Percentiles rank a stretch among this genome's conserved stretches.
These are phyloP conservation scores for Temnothorax unifasciatus DNA, from an alignment of 2,888 invertebrate genomes.

Conservation along the genomic window DNA sequence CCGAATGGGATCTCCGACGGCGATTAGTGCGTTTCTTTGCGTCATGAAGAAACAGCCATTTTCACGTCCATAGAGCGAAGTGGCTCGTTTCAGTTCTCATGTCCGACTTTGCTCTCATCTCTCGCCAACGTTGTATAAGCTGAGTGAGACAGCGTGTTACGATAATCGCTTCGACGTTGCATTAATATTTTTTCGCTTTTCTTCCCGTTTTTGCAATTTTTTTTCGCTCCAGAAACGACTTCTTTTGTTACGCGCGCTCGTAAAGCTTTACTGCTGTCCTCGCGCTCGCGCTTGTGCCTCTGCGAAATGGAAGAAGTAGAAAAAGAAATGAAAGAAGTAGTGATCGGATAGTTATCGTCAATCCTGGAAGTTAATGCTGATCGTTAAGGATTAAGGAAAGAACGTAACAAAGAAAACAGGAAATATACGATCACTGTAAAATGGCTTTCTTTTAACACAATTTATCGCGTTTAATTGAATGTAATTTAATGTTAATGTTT, in stretches of 20 bases:
- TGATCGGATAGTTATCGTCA: constrained; percentile 3
- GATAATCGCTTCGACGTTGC: constrained; percentile 33
- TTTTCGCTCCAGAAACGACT: constrained; percentile 2
- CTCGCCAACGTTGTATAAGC: constrained; percentile 27
- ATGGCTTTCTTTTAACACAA: neutral
- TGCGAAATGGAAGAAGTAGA: neutral
- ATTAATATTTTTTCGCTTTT: constrained; percentile 32
- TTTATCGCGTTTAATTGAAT: neutral
- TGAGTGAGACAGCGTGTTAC: constrained; percentile 45
- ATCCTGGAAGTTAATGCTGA: constrained; percentile 10
- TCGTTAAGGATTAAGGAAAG: neutral
- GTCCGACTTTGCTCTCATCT: constrained; percentile 28
- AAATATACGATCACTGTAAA: neutral
- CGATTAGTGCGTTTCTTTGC: constrained; percentile 45
- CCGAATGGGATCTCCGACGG: neutral
- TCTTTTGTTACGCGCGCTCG: constrained; percentile 34
- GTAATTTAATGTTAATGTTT: neutral
- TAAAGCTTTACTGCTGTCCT: constrained; percentile 34
- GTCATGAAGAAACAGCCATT: constrained; percentile 27
- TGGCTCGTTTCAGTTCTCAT: constrained; percentile 49
- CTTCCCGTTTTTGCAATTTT: constrained; percentile 15
- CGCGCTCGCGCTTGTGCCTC: neutral
- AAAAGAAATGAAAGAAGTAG: neutral
- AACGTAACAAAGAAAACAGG: neutral
- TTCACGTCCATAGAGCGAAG: constrained; percentile 36